These are phyloP conservation scores for Acomys russatus DNA, from an alignment of 2,797 vertebrate species.

Conservation along the genomic window DNA sequence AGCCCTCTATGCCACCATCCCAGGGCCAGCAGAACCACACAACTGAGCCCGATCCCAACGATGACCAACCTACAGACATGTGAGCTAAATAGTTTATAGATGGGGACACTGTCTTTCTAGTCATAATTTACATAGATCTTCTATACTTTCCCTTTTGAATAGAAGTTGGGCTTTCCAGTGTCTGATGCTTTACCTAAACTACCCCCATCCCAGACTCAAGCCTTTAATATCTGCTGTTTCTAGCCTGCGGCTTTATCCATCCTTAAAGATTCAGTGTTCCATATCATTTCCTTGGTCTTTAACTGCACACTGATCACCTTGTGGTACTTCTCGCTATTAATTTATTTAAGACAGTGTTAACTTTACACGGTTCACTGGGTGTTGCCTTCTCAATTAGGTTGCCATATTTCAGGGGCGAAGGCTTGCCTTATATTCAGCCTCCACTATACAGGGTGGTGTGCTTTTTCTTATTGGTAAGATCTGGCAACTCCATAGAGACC, in stretches of 20 bases:
- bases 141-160: background rate
- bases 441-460: background rate
- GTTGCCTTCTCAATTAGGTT: background rate
- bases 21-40: background rate
- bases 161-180: background rate
- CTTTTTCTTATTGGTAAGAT: slow-evolving; percentile 36
- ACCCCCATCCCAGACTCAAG: background rate
- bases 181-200: slow-evolving; percentile 13
- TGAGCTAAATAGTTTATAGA: background rate
- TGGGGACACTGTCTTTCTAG: background rate
- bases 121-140: background rate
- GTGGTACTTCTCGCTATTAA: background rate
- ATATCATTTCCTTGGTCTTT: background rate
- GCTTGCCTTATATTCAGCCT: slow-evolving; percentile 39
- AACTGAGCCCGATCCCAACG: background rate
- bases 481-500: background rate
- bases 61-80: background rate
- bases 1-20: background rate
- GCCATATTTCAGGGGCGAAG: background rate
- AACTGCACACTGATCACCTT: background rate
- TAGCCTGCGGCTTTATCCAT: background rate
- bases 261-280: background rate
- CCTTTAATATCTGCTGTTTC: background rate
- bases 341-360: slow-evolving; percentile 5
- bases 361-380: background rate